A percentile compares a stretch with the other conserved stretches of the same genome.
These are phyloP conservation scores for Cosmia pyralina DNA, from an alignment of 2,888 invertebrate genomes.

Conservation along the genomic window DNA sequence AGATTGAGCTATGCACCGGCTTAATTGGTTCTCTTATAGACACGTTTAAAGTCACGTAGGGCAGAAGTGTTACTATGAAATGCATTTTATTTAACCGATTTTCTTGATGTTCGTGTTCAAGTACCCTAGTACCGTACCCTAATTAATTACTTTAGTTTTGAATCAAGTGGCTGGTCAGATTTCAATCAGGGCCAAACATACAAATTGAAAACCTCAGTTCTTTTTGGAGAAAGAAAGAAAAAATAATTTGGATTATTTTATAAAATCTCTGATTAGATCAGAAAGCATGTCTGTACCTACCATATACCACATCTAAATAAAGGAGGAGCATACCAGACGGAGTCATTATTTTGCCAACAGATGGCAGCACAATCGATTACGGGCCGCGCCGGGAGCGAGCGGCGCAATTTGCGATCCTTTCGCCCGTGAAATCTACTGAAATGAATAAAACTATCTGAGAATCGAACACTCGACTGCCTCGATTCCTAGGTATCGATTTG, in stretches of 20 bases:
- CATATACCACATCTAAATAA: conserved; percentile 76
- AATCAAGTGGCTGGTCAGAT: neutral
- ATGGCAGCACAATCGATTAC: conserved; percentile 89
- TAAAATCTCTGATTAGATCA: neutral
- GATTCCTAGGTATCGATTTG: conserved; percentile 70
- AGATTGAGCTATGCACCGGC: too few species aligned
- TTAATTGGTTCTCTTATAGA: too few species aligned
- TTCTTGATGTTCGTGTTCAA: neutral
- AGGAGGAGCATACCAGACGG: conserved; percentile 85
- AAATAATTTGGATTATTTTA: neutral
- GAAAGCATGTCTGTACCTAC: conserved; percentile 52
- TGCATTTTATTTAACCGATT: too few species aligned
- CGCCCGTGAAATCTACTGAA: conserved; percentile 88
- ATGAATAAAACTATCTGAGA: conserved; percentile 88
- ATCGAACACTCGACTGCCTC: conserved; percentile 79
- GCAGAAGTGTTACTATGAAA: too few species aligned
- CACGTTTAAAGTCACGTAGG: too few species aligned
- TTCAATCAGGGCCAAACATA: neutral
- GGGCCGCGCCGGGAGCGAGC: conserved; percentile 80
- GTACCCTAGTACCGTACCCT: neutral
- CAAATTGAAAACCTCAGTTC: neutral
- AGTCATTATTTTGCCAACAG: conserved; percentile 89
- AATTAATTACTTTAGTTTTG: neutral
- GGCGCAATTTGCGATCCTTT: conserved; percentile 86
- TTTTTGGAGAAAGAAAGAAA: neutral